A percentile compares a stretch with the other conserved stretches of the same genome.
Evolutionary conservation across 2,797 vertebrate species (phyloP).

Genomic region (Rhyacichthys aspro): DNA sequence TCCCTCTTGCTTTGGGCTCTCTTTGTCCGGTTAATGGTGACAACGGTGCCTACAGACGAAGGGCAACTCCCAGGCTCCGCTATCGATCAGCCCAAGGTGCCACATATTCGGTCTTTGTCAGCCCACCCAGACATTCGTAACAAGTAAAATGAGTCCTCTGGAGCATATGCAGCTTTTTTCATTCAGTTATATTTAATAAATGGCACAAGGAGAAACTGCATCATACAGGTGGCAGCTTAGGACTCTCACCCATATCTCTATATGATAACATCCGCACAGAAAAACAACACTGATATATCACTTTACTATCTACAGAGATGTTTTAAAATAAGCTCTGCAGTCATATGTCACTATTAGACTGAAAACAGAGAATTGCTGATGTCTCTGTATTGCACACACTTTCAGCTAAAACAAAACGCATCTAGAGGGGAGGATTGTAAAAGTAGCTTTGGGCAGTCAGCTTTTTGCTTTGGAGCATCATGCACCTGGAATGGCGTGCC

Average conservation of each 20-base stretch:
- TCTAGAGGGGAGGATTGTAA: no score
- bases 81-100: constrained; percentile 60
- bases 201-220: constrained; percentile 7
- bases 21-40: constrained; percentile 38
- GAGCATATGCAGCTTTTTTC: constrained; percentile 3
- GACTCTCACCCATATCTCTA: constrained; percentile 1
- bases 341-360: constrained; percentile 9
- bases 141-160: constrained; percentile 21
- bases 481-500: no score
- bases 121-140: constrained; percentile 43
- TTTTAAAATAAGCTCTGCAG: constrained; percentile 6
- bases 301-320: constrained; percentile 1
- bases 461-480: background rate
- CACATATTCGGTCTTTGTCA: constrained; percentile 49
- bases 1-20: constrained; percentile 5
- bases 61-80: constrained; percentile 54
- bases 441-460: background rate
- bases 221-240: constrained; percentile 6
- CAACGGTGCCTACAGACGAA: constrained; percentile 48
- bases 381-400: background rate
- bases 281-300: constrained; percentile 8
- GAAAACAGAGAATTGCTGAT: background rate
- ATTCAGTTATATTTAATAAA: constrained; percentile 13
- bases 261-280: constrained; percentile 6
- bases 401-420: background rate